Conservation (phyloP, 2,797 vertebrate genomes). For the Clarias pachynema region DNA sequence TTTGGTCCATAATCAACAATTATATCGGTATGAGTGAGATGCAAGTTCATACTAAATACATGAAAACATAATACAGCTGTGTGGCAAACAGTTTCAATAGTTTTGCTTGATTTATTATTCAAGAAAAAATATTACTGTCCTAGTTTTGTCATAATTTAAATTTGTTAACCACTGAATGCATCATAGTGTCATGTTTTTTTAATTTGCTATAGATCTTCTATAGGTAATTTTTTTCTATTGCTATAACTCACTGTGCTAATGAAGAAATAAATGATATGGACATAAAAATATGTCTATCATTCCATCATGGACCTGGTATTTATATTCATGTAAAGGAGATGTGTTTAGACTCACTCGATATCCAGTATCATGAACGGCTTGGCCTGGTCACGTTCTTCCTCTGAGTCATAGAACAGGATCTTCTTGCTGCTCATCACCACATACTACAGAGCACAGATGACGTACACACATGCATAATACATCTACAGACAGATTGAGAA, state of each 20-base stretch:
- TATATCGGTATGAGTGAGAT: background rate
- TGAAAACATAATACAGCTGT: background rate
- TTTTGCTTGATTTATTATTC: background rate
- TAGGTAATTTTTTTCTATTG: background rate
- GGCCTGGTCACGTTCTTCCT: conserved; percentile 90
- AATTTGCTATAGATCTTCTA: background rate
- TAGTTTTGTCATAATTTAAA: background rate
- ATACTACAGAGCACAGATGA: conserved; percentile 73
- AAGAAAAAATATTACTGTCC: background rate
- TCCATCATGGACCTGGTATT: background rate
- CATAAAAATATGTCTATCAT: background rate
- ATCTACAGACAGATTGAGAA: conserved; percentile 14
- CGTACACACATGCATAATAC: background rate
- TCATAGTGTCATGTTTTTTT: background rate
- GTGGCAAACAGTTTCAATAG: background rate
- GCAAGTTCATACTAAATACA: background rate
- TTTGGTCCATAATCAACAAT: background rate
- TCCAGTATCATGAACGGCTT: conserved; percentile 97
- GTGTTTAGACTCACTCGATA: conserved; percentile 88
- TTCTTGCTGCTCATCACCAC: conserved; percentile 98
- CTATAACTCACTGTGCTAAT: background rate
- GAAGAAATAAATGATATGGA: background rate
- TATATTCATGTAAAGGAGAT: background rate
- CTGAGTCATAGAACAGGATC: conserved; percentile 95
- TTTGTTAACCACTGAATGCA: no score